A percentile compares a stretch with the other conserved stretches of the same genome.
Conservation (phyloP, 2,888 invertebrate species). For the Chouioia cunea region DNA sequence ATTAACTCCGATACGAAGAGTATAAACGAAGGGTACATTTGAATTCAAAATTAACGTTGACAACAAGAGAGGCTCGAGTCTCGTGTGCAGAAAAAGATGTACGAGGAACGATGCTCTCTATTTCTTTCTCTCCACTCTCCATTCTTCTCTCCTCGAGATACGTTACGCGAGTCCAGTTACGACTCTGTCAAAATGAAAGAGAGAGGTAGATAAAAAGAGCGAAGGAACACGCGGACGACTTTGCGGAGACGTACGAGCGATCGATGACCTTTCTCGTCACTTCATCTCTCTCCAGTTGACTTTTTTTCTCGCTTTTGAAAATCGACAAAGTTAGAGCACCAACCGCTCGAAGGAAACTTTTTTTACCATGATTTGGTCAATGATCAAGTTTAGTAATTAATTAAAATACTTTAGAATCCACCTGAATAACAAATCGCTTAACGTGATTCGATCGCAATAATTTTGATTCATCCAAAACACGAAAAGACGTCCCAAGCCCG, state of each 20-base stretch:
- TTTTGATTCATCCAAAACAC: no score
- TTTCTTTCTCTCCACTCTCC: not conserved
- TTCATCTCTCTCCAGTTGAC: not conserved
- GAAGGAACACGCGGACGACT: not conserved
- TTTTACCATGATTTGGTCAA: no score
- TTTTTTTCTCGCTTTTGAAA: not conserved
- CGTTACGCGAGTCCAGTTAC: constrained; percentile 24
- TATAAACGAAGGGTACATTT: not conserved
- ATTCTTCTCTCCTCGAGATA: not conserved
- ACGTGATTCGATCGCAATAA: no score
- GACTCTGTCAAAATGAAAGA: not conserved
- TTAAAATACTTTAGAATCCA: no score
- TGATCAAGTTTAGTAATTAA: no score
- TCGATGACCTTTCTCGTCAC: not conserved
- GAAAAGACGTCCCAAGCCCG: no score
- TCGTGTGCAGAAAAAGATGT: not conserved
- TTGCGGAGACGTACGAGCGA: not conserved
- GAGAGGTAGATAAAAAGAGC: no score
- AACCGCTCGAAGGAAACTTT: no score
- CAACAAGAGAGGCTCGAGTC: not conserved
- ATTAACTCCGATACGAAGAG: constrained; percentile 14
- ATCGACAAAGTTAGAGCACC: no score
- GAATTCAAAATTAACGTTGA: constrained; percentile 25
- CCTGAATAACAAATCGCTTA: no score
- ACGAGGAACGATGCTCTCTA: not conserved